Evolutionary conservation across 2,888 invertebrate genomes (phyloP).

Genomic region (Alcis repandata): DNA sequence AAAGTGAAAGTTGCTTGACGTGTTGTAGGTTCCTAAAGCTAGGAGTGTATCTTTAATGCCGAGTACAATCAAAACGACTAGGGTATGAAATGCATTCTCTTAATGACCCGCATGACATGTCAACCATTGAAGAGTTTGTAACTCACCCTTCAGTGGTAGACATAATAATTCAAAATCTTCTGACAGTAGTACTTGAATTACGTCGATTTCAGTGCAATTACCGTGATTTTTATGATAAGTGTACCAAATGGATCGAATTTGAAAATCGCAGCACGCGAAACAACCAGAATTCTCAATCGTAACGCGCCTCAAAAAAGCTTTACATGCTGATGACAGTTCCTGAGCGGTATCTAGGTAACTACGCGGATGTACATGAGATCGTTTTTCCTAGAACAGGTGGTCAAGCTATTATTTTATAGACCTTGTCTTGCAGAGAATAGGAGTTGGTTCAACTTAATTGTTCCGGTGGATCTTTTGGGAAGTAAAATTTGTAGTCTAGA

Average conservation of each 20-base stretch:
- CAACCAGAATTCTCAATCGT: background rate
- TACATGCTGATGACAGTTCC: background rate
- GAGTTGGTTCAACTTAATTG: background rate
- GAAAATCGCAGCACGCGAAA: background rate
- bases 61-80: conserved; percentile 36
- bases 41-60: conserved; percentile 28
- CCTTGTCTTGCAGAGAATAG: background rate
- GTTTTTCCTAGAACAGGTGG: background rate
- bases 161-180: background rate
- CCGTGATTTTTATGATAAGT: no score
- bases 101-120: background rate
- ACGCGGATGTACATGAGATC: conserved; percentile 7
- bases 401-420: background rate
- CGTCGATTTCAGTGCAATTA: no score
- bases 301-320: background rate
- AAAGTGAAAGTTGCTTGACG: conserved; percentile 24
- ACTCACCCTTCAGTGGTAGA: background rate
- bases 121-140: background rate
- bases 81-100: conserved; percentile 30
- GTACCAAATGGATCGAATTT: background rate
- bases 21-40: conserved; percentile 8
- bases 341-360: conserved; percentile 5
- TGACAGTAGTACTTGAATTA: no score
- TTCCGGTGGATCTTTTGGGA: no score
- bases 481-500: no score